These are phyloP conservation scores for Alethe diademata DNA, from an alignment of 2,113 vertebrate species.

Conservation along the genomic window DNA sequence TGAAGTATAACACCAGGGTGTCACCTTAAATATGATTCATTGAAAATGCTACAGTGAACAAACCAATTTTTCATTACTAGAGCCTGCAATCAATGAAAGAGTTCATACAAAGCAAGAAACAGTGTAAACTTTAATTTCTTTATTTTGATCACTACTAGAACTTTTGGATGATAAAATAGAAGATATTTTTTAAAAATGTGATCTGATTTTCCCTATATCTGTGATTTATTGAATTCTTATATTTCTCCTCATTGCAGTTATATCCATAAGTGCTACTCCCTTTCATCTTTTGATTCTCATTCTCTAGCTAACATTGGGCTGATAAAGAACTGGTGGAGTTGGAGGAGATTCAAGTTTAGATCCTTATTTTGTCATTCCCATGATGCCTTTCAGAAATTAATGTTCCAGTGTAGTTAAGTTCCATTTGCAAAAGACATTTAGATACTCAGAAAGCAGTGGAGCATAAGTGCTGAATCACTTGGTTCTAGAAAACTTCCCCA, in stretches of 20 bases:
- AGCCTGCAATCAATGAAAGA: background rate
- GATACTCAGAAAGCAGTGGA: background rate
- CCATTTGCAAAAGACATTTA: background rate
- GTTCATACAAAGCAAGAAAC: background rate
- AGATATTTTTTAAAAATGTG: background rate
- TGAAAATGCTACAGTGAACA: background rate
- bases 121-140: background rate
- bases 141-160: background rate
- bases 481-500: background rate
- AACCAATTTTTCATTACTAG: constrained; percentile 14
- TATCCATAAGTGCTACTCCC: background rate
- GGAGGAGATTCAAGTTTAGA: background rate
- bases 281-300: background rate
- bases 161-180: background rate
- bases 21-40: constrained; percentile 22
- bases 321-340: background rate
- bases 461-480: background rate
- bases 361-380: background rate
- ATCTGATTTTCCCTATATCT: background rate
- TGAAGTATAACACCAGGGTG: background rate
- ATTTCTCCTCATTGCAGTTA: background rate
- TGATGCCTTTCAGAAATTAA: background rate
- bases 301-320: background rate
- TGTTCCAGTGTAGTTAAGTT: background rate
- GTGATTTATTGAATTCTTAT: background rate